Base-by-base conservation (phyloP, 2,888 invertebrate species). In the Seira ritae region DNA sequence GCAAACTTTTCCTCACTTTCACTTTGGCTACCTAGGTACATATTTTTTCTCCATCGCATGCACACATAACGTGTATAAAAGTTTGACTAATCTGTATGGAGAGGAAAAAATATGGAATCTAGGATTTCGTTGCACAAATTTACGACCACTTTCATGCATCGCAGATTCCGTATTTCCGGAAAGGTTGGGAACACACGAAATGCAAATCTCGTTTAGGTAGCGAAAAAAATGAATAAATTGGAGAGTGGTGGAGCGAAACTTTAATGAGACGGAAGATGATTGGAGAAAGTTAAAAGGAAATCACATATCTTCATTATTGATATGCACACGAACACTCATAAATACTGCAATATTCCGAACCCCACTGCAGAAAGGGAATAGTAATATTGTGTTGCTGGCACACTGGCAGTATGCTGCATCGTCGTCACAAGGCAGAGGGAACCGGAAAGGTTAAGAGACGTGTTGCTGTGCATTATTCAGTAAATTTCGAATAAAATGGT, bases 401-500 rank as follows among this genome's bases (percentile, higher is more conserved):
- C n/a, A n/a, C n/a, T n/a, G n/a, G n/a, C n/a, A n/a, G n/a, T n/a
- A n/a, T n/a, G n/a, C n/a, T n/a, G n/a, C n/a, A n/a, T n/a, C n/a
- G n/a, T n/a, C n/a, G n/a, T n/a, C n/a, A n/a, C n/a, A n/a, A n/a
- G n/a, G n/a, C n/a, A n/a, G n/a, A n/a, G 31, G 31, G 8, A 31
- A 31, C 31, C 8, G 3, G 8, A 31, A 31, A 31, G 31, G 31
- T 31, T 31, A 31, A 8, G 8, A 31, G 31, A 31, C 31, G 31
- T 31, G 31, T 31, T 31, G 31, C 8, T 31, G 31, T 31, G 31
- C 31, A 31, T 31, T n/a, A n/a, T n/a, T 8, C 8, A 55, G 77
- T 76, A 82, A 82, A 82, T 78, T 74, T 83, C 73, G 42, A 83
- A 78, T 78, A 70, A 74, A 83, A 74, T 82, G 66, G 15, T 12